A percentile compares a stretch with the other conserved stretches of the same genome.
Conservation (phyloP, 2,888 invertebrate species). For the Neoitamus cyanurus region DNA sequence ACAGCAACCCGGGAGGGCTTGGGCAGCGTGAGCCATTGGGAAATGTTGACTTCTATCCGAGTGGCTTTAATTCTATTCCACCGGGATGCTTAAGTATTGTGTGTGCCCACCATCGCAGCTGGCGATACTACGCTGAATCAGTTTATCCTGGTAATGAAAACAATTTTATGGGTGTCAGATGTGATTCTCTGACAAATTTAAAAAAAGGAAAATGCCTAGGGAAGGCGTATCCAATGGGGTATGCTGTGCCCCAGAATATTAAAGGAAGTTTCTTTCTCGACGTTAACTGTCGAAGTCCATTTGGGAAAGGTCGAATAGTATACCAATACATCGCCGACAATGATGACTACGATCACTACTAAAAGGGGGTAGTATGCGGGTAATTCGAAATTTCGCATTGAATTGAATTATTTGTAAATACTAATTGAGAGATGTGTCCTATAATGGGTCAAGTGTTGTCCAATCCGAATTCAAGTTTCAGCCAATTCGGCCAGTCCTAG, state of each 20-base stretch:
- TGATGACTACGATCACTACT: no score
- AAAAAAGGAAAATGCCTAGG: constrained; percentile 59
- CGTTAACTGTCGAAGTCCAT: constrained; percentile 58
- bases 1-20: constrained; percentile 61
- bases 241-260: constrained; percentile 56
- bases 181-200: constrained; percentile 57
- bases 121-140: constrained; percentile 61
- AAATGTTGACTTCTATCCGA: constrained; percentile 63
- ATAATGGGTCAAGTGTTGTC: no score
- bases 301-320: constrained; percentile 56
- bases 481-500: no score
- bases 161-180: constrained; percentile 58
- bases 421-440: no score
- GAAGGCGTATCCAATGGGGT: constrained; percentile 60
- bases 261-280: constrained; percentile 64
- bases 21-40: constrained; percentile 61
- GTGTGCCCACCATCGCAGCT: constrained; percentile 61
- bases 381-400: no score
- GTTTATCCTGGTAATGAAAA: constrained; percentile 59
- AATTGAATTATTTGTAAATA: no score
- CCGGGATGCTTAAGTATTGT: constrained; percentile 59
- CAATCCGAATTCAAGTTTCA: no score
- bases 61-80: constrained; percentile 59
- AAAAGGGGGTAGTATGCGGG: no score
- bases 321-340: no score